These are phyloP conservation scores for Meloidogyne exigua DNA, from an alignment of 1,140 invertebrate genomes.

Conservation along the genomic window DNA sequence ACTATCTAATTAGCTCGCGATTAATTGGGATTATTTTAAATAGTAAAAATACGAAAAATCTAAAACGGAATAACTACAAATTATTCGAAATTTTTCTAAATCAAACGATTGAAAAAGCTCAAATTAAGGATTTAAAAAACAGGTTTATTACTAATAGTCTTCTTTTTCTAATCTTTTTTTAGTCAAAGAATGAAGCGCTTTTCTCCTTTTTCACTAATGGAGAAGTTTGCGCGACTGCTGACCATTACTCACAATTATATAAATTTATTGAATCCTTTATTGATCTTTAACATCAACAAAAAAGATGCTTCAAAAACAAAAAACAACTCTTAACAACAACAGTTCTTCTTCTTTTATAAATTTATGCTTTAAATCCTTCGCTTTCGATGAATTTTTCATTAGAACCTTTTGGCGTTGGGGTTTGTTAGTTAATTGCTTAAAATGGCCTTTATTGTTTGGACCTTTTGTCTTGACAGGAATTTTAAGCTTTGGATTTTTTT, in stretches of 20 bases:
- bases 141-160: too few species aligned
- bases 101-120: too few species aligned
- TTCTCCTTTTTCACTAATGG: neutral
- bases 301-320: constrained; percentile 2
- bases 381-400: constrained; percentile 28
- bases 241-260: neutral
- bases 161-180: too few species aligned
- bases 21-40: too few species aligned
- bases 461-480: constrained; percentile 50
- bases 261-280: neutral
- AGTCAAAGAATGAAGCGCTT: too few species aligned
- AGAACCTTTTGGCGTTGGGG: constrained; percentile 50
- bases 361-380: neutral
- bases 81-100: too few species aligned
- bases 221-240: neutral
- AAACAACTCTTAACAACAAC: too few species aligned
- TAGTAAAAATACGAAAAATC: too few species aligned
- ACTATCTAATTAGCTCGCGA: too few species aligned
- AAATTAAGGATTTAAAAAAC: too few species aligned
- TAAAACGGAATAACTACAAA: too few species aligned
- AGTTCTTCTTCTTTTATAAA: neutral
- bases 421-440: constrained; percentile 42
- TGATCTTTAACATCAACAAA: neutral
- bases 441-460: constrained; percentile 36
- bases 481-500: constrained; percentile 54